Conservation (phyloP, 2,113 vertebrate species). For the western clawed frog (Xenopus tropicalis) region UCB_Xtro_10.0 CM004448.2:69525001-69525500, state of each 20-base stretch:
- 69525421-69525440: no score
- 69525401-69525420: no score
- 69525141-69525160: slow-evolving; percentile 49
- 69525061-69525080: slow-evolving; percentile 79
- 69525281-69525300: not conserved
- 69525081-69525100: slow-evolving; percentile 87
- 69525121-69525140: slow-evolving; percentile 66
- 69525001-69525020: slow-evolving; percentile 96
- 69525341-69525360: not conserved
- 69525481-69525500: no score
- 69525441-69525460: no score
- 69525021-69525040: slow-evolving; percentile 97
- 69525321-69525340: slow-evolving; percentile 21
- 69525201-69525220: slow-evolving; percentile 6
- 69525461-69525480: no score
- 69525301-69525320: slow-evolving; percentile 19
- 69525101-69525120: slow-evolving; percentile 80
- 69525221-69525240: not conserved
- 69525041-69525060: slow-evolving; percentile 79
- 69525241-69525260: not conserved
- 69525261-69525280: not conserved
- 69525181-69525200: not conserved
- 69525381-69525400: no score
- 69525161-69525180: slow-evolving; percentile 6
- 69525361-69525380: no score